phyloP scores from a whole-genome alignment of 2,113 vertebrate species.

The Psettodes erumei region DNA sequence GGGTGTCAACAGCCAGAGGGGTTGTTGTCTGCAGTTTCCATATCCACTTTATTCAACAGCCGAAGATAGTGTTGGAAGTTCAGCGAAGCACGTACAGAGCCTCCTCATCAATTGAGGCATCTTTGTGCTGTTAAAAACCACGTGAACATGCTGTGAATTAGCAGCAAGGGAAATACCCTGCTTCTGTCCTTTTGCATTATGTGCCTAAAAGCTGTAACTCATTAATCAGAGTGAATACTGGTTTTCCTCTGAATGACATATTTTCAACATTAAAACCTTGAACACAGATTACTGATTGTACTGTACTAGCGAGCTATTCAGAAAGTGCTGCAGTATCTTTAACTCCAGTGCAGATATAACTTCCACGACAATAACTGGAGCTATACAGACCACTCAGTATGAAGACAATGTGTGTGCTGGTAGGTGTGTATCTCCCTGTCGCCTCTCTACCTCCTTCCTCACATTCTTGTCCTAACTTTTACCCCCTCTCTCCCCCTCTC shows the following conservation, averaged over 20 bases:
- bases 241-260: neutral
- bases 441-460: neutral
- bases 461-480: slow-evolving; percentile 16
- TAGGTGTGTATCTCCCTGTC: slow-evolving; percentile 9
- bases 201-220: neutral
- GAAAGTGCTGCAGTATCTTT: neutral
- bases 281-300: slow-evolving; percentile 5
- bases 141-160: neutral
- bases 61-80: slow-evolving; percentile 1
- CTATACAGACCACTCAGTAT: neutral
- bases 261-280: slow-evolving; percentile 10
- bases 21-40: slow-evolving; percentile 37
- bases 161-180: neutral
- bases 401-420: neutral
- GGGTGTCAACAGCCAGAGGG: slow-evolving; percentile 52
- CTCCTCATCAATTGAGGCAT: neutral
- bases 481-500: neutral
- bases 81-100: neutral
- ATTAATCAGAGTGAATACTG: neutral
- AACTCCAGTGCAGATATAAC: slow-evolving; percentile 3
- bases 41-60: slow-evolving; percentile 36
- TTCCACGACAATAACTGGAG: neutral
- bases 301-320: neutral
- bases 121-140: slow-evolving; percentile 4
- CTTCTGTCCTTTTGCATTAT: neutral